phyloP scores from a whole-genome alignment of 2,888 invertebrate species.

The Prenolepis imparis region DNA sequence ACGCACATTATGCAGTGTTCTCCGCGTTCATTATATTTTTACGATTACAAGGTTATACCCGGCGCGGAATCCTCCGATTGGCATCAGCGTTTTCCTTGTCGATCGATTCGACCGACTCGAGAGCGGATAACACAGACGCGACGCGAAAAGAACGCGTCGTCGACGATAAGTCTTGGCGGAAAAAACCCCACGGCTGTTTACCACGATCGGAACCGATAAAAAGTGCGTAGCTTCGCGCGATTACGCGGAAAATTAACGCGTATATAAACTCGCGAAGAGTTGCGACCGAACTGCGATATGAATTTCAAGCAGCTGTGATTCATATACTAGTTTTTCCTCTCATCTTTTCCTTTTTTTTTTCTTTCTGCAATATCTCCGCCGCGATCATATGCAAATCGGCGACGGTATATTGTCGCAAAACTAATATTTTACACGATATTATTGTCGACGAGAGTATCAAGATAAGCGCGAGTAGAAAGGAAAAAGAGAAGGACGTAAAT shows the following conservation, averaged over 20 bases:
- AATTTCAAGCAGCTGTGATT: slow-evolving; percentile 39
- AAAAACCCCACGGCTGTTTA: slow-evolving; percentile 49
- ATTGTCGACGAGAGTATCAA: slow-evolving; percentile 1
- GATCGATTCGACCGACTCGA: slow-evolving; percentile 9
- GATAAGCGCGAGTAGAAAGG: not conserved
- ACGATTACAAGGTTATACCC: slow-evolving; percentile 70
- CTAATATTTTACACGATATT: slow-evolving; percentile 3
- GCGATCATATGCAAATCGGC: not conserved
- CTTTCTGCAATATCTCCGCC: not conserved
- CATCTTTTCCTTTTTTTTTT: not conserved
- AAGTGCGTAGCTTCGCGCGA: slow-evolving; percentile 56
- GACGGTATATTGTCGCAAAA: not conserved
- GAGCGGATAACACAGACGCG: slow-evolving; percentile 40
- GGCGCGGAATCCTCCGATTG: slow-evolving; percentile 62
- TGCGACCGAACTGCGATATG: slow-evolving; percentile 17
- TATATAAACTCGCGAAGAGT: slow-evolving; percentile 21
- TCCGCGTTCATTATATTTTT: slow-evolving; percentile 78
- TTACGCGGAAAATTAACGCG: slow-evolving; percentile 60
- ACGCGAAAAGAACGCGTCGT: slow-evolving; percentile 47
- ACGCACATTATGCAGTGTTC: slow-evolving; percentile 77
- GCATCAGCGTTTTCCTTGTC: slow-evolving; percentile 64
- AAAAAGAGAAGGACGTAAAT: slow-evolving; percentile 10
- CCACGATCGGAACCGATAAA: slow-evolving; percentile 51
- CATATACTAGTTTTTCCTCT: slow-evolving; percentile 2
- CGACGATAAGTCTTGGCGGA: slow-evolving; percentile 54